These are phyloP conservation scores for Drosophila ercepeae DNA, from an alignment of 1,140 invertebrate genomes.

Conservation along the genomic window DNA sequence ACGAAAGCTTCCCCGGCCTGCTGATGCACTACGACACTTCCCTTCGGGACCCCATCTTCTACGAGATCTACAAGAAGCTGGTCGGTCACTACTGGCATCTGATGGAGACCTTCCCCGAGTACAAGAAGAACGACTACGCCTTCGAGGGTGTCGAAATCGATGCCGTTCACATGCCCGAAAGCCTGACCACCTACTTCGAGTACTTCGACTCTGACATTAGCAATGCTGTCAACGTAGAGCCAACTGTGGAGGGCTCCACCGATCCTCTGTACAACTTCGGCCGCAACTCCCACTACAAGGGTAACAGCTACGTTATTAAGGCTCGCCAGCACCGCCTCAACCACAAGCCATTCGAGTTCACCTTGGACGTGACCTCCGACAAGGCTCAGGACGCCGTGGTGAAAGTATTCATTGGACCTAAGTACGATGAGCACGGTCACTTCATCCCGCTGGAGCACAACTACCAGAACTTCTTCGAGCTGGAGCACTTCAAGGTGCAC, in stretches of 20 bases:
- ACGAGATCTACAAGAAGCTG: slow-evolving; percentile 87
- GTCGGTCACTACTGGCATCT: slow-evolving; percentile 86
- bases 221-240: slow-evolving; percentile 86
- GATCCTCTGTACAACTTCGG: slow-evolving; percentile 85
- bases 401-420: slow-evolving; percentile 87
- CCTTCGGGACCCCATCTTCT: slow-evolving; percentile 88
- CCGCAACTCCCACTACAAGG: slow-evolving; percentile 87
- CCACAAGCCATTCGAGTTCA: slow-evolving; percentile 88
- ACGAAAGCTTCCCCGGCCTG: slow-evolving; percentile 84
- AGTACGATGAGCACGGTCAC: slow-evolving; percentile 85
- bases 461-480: slow-evolving; percentile 81
- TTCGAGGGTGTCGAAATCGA: slow-evolving; percentile 87
- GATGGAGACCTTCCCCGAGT: slow-evolving; percentile 84
- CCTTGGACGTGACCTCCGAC: slow-evolving; percentile 84
- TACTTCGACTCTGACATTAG: slow-evolving; percentile 88
- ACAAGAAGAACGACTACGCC: slow-evolving; percentile 85
- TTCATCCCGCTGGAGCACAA: slow-evolving; percentile 68
- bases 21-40: slow-evolving; percentile 86
- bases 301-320: slow-evolving; percentile 86
- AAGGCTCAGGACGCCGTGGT: slow-evolving; percentile 84
- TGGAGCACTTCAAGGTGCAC: slow-evolving; percentile 79
- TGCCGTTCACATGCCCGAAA: slow-evolving; percentile 86
- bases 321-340: slow-evolving; percentile 86
- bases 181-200: slow-evolving; percentile 89
- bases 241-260: slow-evolving; percentile 13